phyloP scores from a whole-genome alignment of 1,140 invertebrate genomes.

The Hylaeus volcanicus region DNA sequence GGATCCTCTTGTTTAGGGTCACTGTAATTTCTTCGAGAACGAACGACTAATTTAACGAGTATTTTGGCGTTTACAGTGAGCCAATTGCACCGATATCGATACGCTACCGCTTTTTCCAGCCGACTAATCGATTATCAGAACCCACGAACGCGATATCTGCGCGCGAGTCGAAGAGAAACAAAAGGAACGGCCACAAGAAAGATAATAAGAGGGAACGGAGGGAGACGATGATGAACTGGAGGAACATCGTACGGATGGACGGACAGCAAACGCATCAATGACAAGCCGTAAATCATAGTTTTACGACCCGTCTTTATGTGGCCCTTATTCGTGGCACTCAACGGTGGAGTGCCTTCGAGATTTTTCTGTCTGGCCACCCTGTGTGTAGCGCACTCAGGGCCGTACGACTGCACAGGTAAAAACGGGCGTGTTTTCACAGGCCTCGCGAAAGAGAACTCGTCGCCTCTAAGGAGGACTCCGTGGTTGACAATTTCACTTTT shows the following conservation, averaged over 20 bases:
- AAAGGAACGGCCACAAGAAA: conserved; percentile 34
- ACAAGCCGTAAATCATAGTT: conserved; percentile 79
- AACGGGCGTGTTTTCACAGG: too few relatives aligned
- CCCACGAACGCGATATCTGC: conserved; percentile 36
- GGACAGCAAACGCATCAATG: conserved; percentile 71
- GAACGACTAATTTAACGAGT: background rate
- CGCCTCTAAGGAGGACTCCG: too few relatives aligned
- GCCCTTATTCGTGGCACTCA: conserved; percentile 73
- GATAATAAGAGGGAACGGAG: conserved; percentile 48
- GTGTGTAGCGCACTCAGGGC: conserved; percentile 54
- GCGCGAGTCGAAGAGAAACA: conserved; percentile 36
- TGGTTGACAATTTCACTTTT: background rate
- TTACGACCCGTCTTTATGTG: conserved; percentile 75
- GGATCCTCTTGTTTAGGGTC: too few relatives aligned
- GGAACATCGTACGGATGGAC: conserved; percentile 49
- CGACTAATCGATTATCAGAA: conserved; percentile 55
- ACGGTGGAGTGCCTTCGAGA: conserved; percentile 57
- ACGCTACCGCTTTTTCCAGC: conserved; percentile 48
- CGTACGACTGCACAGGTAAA: conserved; percentile 14
- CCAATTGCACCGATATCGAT: conserved; percentile 41
- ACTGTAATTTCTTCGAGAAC: background rate
- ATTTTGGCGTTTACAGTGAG: conserved; percentile 36
- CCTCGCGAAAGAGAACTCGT: too few relatives aligned
- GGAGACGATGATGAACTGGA: conserved; percentile 55
- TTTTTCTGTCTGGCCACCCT: conserved; percentile 68